Evolutionary conservation across 1,140 invertebrate species (phyloP), one percentile per base, ranked within the genome.

Genomic region (Pantala flavescens): DNA sequence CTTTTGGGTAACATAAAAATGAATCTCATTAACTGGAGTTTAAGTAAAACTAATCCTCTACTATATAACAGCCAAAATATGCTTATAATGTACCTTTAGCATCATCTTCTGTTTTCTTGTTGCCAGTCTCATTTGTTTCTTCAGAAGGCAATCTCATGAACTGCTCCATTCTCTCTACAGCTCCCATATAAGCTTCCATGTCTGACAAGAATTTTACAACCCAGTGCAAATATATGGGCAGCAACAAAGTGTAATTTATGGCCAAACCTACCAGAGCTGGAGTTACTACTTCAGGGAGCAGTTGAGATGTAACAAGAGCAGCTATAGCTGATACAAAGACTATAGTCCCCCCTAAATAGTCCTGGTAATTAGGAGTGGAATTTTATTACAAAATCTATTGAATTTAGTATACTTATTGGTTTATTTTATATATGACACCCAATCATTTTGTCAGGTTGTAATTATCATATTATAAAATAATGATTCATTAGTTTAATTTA

Each of bases 141-240:
- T 91, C 90, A 19, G 83, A 82, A 5, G 84, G 82, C 2, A 86
- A 80, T 14, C 84, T 81, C 10, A 85, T 84, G 79, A 91, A 92
- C 72, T 87, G 82, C 19, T 86, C 84, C 49, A 93, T 84, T 77
- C 92, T 84, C 77, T 92, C 90, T 0, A 93, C 90, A 16, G 91
- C 89, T 43, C 89, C 89, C 83, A 93, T 89, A 79, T 91, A 91
- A 84, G 90, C 90, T 82, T 93, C 91, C 76, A 92, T 87, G 80
- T 93, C 91, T 7, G 91, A 87, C 74, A 91, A 86, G 81, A 91
- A 90, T 81, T 92, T 90, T 74, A 93, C 91, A 71, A 93, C 89
- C 88, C 91, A 92, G 79, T 92, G 92, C 63, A 94, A 84, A 82
- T 93, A 94, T 77, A 91, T 88, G 21, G 92, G 91, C 75, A 93